Percentiles rank a stretch among this genome's conserved stretches.
Conservation (phyloP, 2,113 vertebrate genomes). For the Sturnus vulgaris region DNA sequence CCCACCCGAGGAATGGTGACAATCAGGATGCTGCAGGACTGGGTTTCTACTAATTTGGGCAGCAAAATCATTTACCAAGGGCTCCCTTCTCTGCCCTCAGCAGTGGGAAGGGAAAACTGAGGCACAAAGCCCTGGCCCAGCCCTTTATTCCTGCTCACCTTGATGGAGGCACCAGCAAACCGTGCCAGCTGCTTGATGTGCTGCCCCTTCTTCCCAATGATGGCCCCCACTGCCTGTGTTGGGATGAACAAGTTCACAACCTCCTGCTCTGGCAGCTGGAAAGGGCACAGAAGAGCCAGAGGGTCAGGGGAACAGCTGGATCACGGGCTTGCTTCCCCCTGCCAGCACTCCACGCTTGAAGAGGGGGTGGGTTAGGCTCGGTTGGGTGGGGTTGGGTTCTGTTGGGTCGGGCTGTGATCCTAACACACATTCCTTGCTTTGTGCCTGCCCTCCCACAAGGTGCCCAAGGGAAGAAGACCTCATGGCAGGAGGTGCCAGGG, state of each 20-base stretch:
- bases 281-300: neutral
- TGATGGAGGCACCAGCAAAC: conserved; percentile 93
- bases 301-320: neutral
- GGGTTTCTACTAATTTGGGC: neutral
- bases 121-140: neutral
- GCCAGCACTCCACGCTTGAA: neutral
- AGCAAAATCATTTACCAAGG: neutral
- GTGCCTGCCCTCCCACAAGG: neutral
- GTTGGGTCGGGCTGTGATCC: fast-evolving
- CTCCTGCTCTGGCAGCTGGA: conserved; percentile 88
- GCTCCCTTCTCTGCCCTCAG: fast-evolving
- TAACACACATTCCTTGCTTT: neutral
- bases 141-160: conserved; percentile 69
- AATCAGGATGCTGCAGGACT: neutral
- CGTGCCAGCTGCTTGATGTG: conserved; percentile 95
- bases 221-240: conserved; percentile 91
- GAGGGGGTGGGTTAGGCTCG: neutral
- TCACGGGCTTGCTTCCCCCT: fast-evolving
- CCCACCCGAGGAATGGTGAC: neutral
- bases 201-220: conserved; percentile 95
- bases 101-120: neutral
- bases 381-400: too few relatives aligned
- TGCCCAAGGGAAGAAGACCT: fast-evolving
- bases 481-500: neutral
- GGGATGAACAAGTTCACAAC: conserved; percentile 94